Conservation (phyloP, 2,797 vertebrate genomes). For the Microctenopoma steveboyesi region DNA sequence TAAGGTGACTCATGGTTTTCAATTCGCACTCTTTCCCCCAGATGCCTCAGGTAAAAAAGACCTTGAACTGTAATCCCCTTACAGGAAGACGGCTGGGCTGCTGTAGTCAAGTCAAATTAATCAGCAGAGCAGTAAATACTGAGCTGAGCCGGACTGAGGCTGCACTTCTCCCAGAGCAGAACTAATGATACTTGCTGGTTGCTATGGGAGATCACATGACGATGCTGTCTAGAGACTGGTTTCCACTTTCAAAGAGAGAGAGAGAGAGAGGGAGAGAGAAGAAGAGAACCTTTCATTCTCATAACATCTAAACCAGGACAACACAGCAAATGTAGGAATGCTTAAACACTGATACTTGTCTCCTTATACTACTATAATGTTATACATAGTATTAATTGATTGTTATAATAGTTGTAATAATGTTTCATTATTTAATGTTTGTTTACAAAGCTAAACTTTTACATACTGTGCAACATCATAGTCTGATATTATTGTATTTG, state of each 20-base stretch:
- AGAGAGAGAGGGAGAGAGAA: conserved; percentile 27
- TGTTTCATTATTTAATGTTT: too few species aligned
- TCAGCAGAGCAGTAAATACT: conserved; percentile 8
- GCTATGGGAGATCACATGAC: conserved; percentile 86
- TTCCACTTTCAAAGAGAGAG: conserved; percentile 66
- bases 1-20: conserved; percentile 86
- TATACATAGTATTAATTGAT: too few species aligned
- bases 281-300: not conserved
- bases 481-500: not conserved
- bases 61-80: conserved; percentile 2
- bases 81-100: not conserved
- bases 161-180: conserved; percentile 51
- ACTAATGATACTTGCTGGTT: conserved; percentile 81
- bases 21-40: conserved; percentile 25
- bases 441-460: too few species aligned
- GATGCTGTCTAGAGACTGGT: conserved; percentile 69
- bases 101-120: not conserved
- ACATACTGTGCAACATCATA: not conserved
- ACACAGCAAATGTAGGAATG: not conserved
- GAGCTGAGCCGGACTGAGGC: conserved; percentile 35
- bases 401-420: too few species aligned
- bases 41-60: not conserved
- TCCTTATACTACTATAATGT: too few species aligned
- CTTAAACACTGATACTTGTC: too few species aligned
- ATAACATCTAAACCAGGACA: conserved; percentile 7